Evolutionary conservation across 1,140 invertebrate genomes (phyloP).

Genomic region (Fopius arisanus): DNA sequence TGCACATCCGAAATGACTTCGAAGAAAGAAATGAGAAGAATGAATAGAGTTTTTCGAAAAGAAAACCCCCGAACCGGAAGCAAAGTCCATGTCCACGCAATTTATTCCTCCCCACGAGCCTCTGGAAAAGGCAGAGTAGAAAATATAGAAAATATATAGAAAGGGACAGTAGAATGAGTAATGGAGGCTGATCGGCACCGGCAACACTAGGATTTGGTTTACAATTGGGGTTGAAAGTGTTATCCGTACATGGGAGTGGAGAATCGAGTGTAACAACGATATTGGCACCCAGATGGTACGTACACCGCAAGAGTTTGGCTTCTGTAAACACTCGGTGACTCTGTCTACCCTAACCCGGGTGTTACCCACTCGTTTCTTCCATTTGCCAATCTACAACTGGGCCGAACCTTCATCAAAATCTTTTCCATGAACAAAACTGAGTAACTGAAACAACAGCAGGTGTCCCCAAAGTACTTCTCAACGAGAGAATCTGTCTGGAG

Average conservation of each 20-base stretch:
- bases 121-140: neutral
- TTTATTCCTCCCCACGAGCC: neutral
- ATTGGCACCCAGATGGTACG: conserved; percentile 54
- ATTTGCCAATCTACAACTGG: conserved; percentile 24
- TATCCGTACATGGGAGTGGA: conserved; percentile 2
- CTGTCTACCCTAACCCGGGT: neutral
- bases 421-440: conserved; percentile 18
- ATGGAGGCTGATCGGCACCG: conserved; percentile 42
- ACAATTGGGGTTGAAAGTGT: conserved; percentile 26
- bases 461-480: conserved; percentile 25
- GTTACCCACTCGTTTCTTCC: neutral
- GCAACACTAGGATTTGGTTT: neutral
- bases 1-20: too few relatives aligned
- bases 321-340: conserved; percentile 20
- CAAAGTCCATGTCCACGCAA: neutral
- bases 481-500: neutral
- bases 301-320: conserved; percentile 29
- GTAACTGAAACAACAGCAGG: conserved; percentile 32
- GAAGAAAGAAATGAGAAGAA: too few relatives aligned
- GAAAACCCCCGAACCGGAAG: neutral
- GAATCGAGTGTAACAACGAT: conserved; percentile 41
- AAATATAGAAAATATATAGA: too few relatives aligned
- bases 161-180: conserved; percentile 50
- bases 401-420: conserved; percentile 34
- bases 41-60: too few relatives aligned